Evolutionary conservation across 2,113 vertebrate genomes (phyloP).

Genomic region (Pyxicephalus adspersus): DNA sequence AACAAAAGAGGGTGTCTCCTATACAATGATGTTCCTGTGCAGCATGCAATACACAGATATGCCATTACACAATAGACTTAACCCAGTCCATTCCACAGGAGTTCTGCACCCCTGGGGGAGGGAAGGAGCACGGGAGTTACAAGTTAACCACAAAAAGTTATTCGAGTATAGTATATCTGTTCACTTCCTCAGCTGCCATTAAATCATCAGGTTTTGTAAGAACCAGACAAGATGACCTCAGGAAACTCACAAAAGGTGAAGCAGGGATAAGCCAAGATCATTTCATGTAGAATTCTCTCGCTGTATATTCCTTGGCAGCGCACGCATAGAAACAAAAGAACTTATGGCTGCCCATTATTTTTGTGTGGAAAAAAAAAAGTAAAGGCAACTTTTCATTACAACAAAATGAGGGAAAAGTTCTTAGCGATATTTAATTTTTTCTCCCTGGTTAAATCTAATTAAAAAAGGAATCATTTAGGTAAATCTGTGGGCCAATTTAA

Average conservation of each 20-base stretch:
- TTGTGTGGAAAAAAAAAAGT: constrained; percentile 7
- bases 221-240: constrained; percentile 36
- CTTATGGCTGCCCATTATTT: background rate
- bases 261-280: constrained; percentile 23
- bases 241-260: constrained; percentile 43
- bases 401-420: no score
- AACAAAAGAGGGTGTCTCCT: no score
- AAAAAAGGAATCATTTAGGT: no score
- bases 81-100: background rate
- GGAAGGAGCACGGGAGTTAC: background rate
- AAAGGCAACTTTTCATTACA: no score
- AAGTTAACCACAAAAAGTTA: constrained; percentile 3
- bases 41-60: background rate
- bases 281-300: background rate
- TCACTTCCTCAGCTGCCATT: constrained; percentile 20
- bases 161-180: background rate
- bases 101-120: no score
- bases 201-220: constrained; percentile 26
- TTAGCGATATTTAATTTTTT: no score
- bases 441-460: no score
- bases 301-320: constrained; percentile 13
- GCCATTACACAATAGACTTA: background rate
- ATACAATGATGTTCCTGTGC: no score
- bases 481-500: no score
- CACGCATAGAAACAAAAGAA: background rate